Evolutionary conservation across 2,113 vertebrate genomes (phyloP).

Genomic region (Megaleporinus macrocephalus): DNA sequence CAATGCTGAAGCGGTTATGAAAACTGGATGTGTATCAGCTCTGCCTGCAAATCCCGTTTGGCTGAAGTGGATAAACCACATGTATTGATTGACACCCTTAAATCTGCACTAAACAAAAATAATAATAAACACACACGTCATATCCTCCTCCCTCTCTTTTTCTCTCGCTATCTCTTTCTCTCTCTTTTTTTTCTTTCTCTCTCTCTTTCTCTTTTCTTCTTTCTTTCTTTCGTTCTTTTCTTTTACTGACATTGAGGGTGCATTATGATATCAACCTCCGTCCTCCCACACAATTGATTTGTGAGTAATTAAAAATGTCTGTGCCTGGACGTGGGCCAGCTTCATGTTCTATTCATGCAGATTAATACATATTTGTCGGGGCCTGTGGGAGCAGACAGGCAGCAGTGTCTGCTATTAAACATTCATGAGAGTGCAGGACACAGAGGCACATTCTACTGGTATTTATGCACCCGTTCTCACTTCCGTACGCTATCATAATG

Average conservation of each 20-base stretch:
- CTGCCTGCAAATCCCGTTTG: background rate
- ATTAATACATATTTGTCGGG: slow-evolving; percentile 80
- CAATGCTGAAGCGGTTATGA: background rate
- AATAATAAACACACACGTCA: background rate
- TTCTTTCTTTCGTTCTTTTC: slow-evolving; percentile 25
- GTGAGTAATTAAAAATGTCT: slow-evolving; percentile 76
- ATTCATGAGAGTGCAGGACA: slow-evolving; percentile 73
- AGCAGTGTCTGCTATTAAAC: slow-evolving; percentile 77
- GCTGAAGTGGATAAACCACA: background rate
- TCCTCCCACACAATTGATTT: slow-evolving; percentile 68
- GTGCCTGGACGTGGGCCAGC: slow-evolving; percentile 71
- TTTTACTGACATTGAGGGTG: slow-evolving; percentile 33
- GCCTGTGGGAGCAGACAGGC: slow-evolving; percentile 74
- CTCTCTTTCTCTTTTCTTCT: background rate
- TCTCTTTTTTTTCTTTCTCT: slow-evolving; percentile 35
- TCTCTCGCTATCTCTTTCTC: slow-evolving; percentile 19
- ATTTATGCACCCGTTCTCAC: slow-evolving; percentile 60
- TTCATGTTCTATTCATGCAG: slow-evolving; percentile 81
- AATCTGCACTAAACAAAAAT: background rate
- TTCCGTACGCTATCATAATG: slow-evolving; percentile 70
- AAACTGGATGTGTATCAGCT: background rate
- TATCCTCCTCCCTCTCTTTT: background rate
- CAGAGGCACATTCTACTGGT: slow-evolving; percentile 52
- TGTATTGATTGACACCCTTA: background rate
- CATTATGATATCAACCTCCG: slow-evolving; percentile 43